phyloP scores from a whole-genome alignment of 1,140 invertebrate genomes.

The Atta texana region DNA sequence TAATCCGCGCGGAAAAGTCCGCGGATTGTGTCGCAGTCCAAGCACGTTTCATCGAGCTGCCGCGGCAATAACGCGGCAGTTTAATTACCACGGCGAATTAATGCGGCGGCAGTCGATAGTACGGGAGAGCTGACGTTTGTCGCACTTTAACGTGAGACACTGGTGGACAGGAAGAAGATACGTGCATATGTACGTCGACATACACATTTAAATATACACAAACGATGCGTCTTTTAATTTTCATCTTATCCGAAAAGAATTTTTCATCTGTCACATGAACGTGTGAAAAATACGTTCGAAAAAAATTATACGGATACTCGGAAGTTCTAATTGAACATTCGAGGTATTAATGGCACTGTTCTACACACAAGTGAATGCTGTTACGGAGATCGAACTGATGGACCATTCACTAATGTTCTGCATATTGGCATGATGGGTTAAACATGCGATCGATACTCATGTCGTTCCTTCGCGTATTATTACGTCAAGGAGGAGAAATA shows the following conservation, averaged over 20 bases:
- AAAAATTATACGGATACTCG: not conserved
- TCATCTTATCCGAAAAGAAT: not conserved
- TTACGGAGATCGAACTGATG: conserved; percentile 7
- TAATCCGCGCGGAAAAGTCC: conserved; percentile 51
- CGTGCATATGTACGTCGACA: not conserved
- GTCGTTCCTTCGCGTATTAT: conserved; percentile 49
- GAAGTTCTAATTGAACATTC: not conserved
- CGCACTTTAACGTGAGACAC: not conserved
- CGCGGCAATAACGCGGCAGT: conserved; percentile 76
- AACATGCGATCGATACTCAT: conserved; percentile 45
- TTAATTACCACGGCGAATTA: conserved; percentile 79
- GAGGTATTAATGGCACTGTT: not conserved
- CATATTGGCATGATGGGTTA: conserved; percentile 10
- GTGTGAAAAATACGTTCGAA: not conserved
- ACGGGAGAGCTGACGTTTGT: conserved; percentile 38
- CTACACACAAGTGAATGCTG: not conserved
- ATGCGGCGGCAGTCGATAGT: conserved; percentile 46
- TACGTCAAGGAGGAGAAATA: conserved; percentile 2
- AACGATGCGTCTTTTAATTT: not conserved
- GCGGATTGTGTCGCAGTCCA: conserved; percentile 56
- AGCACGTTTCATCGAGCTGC: conserved; percentile 71
- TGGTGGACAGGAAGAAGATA: not conserved
- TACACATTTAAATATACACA: too few species aligned
- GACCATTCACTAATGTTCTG: conserved; percentile 23
- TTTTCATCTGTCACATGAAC: not conserved